Evolutionary conservation across 2,113 vertebrate genomes (phyloP).

Genomic region (Xenotilapia leptura): DNA sequence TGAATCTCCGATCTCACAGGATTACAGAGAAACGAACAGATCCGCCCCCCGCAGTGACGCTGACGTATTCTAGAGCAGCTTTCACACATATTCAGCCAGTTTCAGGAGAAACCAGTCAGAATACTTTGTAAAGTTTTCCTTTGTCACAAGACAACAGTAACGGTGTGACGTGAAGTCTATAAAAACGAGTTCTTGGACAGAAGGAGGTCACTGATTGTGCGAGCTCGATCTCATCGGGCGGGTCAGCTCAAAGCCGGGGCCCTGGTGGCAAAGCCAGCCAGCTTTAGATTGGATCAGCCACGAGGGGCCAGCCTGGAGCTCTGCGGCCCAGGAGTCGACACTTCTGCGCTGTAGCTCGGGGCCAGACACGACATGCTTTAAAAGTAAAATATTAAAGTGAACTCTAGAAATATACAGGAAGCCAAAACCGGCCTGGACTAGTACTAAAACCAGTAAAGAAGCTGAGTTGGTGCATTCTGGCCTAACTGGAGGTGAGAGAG

Average conservation of each 20-base stretch:
- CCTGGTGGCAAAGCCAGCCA: background rate
- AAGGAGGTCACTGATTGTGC: background rate
- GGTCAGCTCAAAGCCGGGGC: background rate
- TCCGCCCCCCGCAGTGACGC: background rate
- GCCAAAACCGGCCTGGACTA: background rate
- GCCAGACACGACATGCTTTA: background rate
- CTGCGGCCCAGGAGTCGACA: background rate
- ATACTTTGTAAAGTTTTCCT: background rate
- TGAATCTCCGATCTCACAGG: background rate
- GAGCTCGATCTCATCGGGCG: background rate
- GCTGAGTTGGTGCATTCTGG: background rate
- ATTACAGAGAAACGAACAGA: background rate
- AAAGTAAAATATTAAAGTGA: background rate
- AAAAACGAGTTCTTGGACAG: background rate
- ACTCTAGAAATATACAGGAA: background rate
- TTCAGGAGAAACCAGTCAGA: rapidly evolving
- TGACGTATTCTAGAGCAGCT: rapidly evolving
- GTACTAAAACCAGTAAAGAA: background rate
- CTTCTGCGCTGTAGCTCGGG: background rate
- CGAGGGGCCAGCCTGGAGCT: background rate
- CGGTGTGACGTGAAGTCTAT: background rate
- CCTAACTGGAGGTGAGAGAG: background rate
- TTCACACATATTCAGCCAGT: background rate
- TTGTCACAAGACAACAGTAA: rapidly evolving
- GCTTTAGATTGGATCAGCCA: background rate